Percentiles rank a stretch among this genome's conserved stretches.
Conservation (phyloP, 2,797 vertebrate species). For the Mionectes olivaceus region DNA sequence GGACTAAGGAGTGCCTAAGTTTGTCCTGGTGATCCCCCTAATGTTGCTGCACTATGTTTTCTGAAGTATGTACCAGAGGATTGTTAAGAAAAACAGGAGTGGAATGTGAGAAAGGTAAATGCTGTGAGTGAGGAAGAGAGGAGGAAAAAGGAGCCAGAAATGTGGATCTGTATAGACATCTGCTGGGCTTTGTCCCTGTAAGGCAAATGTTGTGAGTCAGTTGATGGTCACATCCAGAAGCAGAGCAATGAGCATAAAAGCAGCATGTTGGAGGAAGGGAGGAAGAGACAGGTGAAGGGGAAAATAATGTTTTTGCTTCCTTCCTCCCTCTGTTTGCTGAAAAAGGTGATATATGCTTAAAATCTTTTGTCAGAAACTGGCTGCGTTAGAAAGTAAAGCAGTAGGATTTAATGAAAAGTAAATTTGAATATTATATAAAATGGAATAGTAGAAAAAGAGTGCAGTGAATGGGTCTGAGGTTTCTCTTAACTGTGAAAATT, state of each 20-base stretch:
- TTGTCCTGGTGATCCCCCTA: neutral
- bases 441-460: neutral
- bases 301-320: neutral
- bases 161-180: neutral
- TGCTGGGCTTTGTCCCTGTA: neutral
- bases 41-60: neutral
- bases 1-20: neutral
- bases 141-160: neutral
- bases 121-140: neutral
- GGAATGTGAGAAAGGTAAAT: neutral
- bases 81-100: neutral
- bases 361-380: neutral
- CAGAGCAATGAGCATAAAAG: neutral
- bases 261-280: neutral
- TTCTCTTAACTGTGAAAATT: neutral
- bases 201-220: neutral
- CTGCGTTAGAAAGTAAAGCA: neutral
- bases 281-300: neutral
- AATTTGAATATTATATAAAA: neutral
- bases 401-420: neutral
- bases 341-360: neutral
- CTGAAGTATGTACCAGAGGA: neutral
- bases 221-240: neutral
- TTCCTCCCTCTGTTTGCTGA: conserved; percentile 6
- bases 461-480: neutral